These are phyloP conservation scores for Xylocopa sonorina DNA, from an alignment of 1,140 invertebrate species.

Conservation along the genomic window DNA sequence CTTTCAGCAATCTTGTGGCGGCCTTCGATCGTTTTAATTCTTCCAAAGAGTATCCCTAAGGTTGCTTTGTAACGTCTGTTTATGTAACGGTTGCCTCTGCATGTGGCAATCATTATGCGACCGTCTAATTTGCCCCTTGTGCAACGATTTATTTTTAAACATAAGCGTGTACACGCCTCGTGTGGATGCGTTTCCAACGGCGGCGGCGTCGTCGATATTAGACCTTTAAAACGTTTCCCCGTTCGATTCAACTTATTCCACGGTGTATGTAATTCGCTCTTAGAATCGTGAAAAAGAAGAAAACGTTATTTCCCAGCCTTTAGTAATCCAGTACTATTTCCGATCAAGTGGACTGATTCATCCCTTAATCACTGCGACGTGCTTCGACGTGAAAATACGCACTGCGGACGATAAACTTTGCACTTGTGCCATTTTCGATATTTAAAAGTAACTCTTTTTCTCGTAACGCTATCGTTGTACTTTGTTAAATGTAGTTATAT, in stretches of 20 bases:
- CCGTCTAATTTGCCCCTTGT: slow-evolving; percentile 27
- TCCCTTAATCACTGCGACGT: slow-evolving; percentile 4
- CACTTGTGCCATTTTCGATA: background rate
- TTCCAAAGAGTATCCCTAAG: background rate
- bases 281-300: background rate
- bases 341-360: slow-evolving; percentile 10
- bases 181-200: background rate
- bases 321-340: background rate
- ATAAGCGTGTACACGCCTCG: background rate
- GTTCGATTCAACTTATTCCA: background rate
- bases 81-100: slow-evolving; percentile 43
- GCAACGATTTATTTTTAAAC: slow-evolving; percentile 36
- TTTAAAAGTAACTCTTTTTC: background rate
- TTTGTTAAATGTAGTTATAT: too few species aligned
- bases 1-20: background rate
- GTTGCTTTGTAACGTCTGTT: slow-evolving; percentile 8
- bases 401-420: background rate
- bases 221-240: background rate
- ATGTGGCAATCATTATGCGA: slow-evolving; percentile 24
- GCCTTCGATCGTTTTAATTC: slow-evolving; percentile 15
- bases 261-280: background rate
- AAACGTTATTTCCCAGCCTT: background rate
- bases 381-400: too few species aligned
- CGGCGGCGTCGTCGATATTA: too few species aligned
- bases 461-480: background rate